These are phyloP conservation scores for Eubasilissa splendida DNA, from an alignment of 2,888 invertebrate genomes.

Conservation along the genomic window DNA sequence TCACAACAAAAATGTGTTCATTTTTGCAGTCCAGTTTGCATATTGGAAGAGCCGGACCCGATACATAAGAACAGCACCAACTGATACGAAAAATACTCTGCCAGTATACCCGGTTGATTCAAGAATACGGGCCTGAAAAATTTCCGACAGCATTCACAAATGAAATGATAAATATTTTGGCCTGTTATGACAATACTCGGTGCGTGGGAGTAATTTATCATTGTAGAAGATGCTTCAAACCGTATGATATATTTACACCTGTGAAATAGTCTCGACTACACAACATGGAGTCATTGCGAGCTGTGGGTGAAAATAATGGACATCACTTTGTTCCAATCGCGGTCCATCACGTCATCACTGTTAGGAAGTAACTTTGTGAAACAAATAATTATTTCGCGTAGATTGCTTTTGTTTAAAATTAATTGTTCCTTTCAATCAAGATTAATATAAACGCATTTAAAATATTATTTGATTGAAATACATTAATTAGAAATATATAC, in stretches of 20 bases:
- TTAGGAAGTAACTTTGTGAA: neutral
- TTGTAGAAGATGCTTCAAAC: neutral
- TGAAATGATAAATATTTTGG: neutral
- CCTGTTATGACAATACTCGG: neutral
- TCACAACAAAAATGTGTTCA: too few relatives aligned
- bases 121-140: too few relatives aligned
- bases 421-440: neutral
- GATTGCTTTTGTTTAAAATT: constrained; percentile 3
- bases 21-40: too few relatives aligned
- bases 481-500: too few relatives aligned
- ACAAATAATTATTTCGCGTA: neutral
- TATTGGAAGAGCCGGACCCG: too few relatives aligned
- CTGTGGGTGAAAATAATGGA: constrained; percentile 1
- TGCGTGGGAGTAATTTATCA: neutral
- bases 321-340: constrained; percentile 14
- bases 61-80: too few relatives aligned
- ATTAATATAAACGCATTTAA: neutral
- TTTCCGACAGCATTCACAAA: too few relatives aligned
- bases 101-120: too few relatives aligned
- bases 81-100: too few relatives aligned
- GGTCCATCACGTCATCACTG: constrained; percentile 8
- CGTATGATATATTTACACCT: constrained; percentile 7
- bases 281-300: constrained; percentile 14
- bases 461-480: neutral
- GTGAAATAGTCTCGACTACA: neutral